These are phyloP conservation scores for Drosophila neonasuta DNA, from an alignment of 2,888 invertebrate species.

Conservation along the genomic window DNA sequence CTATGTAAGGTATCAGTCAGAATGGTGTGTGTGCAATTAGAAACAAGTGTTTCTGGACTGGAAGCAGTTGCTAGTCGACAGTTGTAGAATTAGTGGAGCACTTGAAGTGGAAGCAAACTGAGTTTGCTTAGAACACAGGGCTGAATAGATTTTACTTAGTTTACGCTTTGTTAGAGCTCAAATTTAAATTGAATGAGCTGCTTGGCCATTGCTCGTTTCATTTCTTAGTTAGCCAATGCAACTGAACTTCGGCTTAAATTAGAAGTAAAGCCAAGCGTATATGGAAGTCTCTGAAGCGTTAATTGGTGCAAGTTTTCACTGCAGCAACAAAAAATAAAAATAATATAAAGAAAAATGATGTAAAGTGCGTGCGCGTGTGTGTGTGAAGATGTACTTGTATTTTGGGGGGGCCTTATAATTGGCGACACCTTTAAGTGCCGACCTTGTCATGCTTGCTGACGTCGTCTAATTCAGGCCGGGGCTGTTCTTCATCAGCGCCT, in stretches of 20 bases:
- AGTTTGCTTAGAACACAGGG: conserved; percentile 32
- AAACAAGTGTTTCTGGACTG: conserved; percentile 41
- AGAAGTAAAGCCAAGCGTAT: conserved; percentile 1
- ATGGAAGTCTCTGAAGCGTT: conserved; percentile 60
- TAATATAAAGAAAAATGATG: conserved; percentile 17
- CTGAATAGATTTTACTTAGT: conserved; percentile 19
- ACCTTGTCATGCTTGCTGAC: conserved; percentile 77
- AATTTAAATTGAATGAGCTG: conserved; percentile 49
- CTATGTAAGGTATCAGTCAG: conserved; percentile 9
- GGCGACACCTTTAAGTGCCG: conserved; percentile 74
- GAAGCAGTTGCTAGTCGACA: conserved; percentile 2
- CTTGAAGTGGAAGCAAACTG: conserved; percentile 56
- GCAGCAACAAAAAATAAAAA: conserved; percentile 34
- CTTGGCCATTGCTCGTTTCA: conserved; percentile 3
- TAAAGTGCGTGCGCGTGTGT: conserved; percentile 5
- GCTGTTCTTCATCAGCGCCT: conserved; percentile 73
- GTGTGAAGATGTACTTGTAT: conserved; percentile 3
- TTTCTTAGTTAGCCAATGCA: conserved; percentile 48
- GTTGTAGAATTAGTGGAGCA: conserved; percentile 62
- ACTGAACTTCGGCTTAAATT: conserved; percentile 27
- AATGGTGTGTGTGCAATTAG: conserved; percentile 40
- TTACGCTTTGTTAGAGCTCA: conserved; percentile 67
- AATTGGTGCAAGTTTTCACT: conserved; percentile 74
- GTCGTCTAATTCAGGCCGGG: conserved; percentile 77
- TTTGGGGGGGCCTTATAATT: conserved; percentile 55